Conservation (phyloP, 2,888 invertebrate genomes). For the Phortica magna region DNA sequence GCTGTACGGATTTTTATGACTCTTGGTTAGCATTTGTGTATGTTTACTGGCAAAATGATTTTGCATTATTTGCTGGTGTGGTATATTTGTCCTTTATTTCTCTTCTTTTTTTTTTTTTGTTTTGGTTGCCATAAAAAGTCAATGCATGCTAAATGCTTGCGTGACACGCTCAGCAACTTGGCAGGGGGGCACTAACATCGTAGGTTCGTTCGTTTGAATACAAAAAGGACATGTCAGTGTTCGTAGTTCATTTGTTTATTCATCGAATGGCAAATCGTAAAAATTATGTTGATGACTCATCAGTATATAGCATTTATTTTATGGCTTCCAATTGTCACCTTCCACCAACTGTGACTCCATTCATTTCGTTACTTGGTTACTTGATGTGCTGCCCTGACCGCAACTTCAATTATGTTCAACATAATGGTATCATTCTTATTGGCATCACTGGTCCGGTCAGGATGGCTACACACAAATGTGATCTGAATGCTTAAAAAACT, state of each 20-base stretch:
- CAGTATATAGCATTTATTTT: conserved; percentile 71
- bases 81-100: conserved; percentile 11
- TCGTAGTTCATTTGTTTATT: conserved; percentile 68
- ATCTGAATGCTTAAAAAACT: background rate
- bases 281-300: conserved; percentile 74
- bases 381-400: conserved; percentile 1
- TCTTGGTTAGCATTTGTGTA: conserved; percentile 43
- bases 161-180: conserved; percentile 55
- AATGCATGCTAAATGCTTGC: conserved; percentile 71
- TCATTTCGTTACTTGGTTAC: background rate
- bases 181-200: background rate
- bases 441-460: background rate
- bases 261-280: conserved; percentile 69
- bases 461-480: conserved; percentile 1
- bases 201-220: background rate
- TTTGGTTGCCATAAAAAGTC: conserved; percentile 64
- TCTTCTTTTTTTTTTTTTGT: conserved; percentile 19
- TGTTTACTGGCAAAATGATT: conserved; percentile 63
- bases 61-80: conserved; percentile 65
- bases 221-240: conserved; percentile 39
- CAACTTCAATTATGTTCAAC: conserved; percentile 57
- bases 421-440: conserved; percentile 8
- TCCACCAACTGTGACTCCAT: background rate
- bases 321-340: conserved; percentile 58
- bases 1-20: conserved; percentile 69